phyloP scores from a whole-genome alignment of 2,888 invertebrate species.

The Scelioninae gen. 2 region DNA sequence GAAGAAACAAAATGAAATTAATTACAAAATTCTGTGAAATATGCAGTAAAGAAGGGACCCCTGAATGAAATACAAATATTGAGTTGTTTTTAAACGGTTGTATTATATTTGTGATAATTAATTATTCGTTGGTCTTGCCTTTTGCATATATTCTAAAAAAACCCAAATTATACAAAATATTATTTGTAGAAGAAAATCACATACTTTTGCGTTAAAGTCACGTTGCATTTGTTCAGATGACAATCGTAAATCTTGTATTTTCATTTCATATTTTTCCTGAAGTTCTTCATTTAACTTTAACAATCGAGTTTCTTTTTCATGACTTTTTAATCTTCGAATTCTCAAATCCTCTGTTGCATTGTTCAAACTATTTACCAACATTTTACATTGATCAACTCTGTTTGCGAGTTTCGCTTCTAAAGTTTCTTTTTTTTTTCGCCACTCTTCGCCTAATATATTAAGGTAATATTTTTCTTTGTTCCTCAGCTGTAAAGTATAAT shows the following conservation, averaged over 20 bases:
- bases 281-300: slow-evolving; percentile 79
- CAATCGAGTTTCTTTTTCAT: slow-evolving; percentile 77
- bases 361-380: slow-evolving; percentile 79
- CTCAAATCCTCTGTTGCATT: slow-evolving; percentile 79
- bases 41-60: too few species aligned
- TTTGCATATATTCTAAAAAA: too few species aligned
- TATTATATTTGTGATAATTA: too few species aligned
- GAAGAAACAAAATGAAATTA: slow-evolving; percentile 37
- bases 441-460: slow-evolving; percentile 77
- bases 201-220: slow-evolving; percentile 78
- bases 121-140: too few species aligned
- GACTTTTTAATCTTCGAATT: slow-evolving; percentile 76
- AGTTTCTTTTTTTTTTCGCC: slow-evolving; percentile 77
- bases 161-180: too few species aligned
- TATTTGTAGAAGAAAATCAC: slow-evolving; percentile 4
- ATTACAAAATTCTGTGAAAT: too few species aligned
- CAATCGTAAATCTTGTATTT: slow-evolving; percentile 79
- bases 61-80: too few species aligned
- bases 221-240: slow-evolving; percentile 79
- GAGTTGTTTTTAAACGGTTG: too few species aligned
- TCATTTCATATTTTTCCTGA: slow-evolving; percentile 78
- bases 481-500: slow-evolving; percentile 74
- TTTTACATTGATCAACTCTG: slow-evolving; percentile 80
- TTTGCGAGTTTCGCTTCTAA: slow-evolving; percentile 78
- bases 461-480: slow-evolving; percentile 78